Conservation (phyloP, 1,140 invertebrate species). For the Chionoecetes opilio region DNA sequence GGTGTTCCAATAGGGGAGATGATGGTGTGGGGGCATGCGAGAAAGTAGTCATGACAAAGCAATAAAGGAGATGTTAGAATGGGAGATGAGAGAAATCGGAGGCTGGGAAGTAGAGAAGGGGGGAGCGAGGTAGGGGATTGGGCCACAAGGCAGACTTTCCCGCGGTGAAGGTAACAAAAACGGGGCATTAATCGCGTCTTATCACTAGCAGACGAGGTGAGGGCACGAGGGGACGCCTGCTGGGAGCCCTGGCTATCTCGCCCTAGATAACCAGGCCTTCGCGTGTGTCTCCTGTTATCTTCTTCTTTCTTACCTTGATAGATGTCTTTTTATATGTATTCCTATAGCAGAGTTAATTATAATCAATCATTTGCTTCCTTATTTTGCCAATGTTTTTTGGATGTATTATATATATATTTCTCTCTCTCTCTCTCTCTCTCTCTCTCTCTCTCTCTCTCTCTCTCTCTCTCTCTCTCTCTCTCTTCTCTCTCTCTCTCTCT, state of each 20-base stretch:
- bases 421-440: background rate
- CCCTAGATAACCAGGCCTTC: no score
- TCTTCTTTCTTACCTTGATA: background rate
- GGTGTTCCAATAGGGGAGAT: no score
- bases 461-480: constrained; percentile 38
- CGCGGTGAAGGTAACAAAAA: background rate
- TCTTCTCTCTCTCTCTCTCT: background rate
- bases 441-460: background rate
- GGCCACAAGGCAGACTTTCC: background rate
- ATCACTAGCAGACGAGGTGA: background rate
- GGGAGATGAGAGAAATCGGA: background rate
- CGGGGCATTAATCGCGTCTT: background rate
- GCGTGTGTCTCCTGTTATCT: background rate
- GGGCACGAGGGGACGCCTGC: background rate
- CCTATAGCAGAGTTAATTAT: no score
- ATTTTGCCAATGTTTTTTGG: no score
- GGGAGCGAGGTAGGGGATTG: background rate
- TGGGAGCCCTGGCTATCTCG: no score
- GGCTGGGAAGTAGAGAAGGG: background rate
- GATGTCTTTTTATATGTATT: background rate
- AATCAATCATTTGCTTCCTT: no score
- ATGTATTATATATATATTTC: background rate
- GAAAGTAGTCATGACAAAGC: no score
- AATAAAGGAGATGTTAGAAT: background rate
- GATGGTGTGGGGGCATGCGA: no score